Evolutionary conservation across 2,888 invertebrate genomes (phyloP), one percentile per base, ranked within the genome.

Genomic region (Xylocampa areola): DNA sequence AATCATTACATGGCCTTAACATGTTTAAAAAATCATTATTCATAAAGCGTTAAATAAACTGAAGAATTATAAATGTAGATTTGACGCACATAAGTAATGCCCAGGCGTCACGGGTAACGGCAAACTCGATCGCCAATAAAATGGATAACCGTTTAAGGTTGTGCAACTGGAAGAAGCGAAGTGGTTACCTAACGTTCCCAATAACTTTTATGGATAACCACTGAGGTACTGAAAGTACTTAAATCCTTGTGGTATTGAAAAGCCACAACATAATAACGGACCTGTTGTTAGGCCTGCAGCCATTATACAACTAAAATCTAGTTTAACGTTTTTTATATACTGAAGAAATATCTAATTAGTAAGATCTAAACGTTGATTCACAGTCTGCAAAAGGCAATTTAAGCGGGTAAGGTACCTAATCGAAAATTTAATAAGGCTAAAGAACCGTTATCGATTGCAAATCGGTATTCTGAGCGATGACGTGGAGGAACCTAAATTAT

Each of bases 351-450:
- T 53, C 57, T 72, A 64, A 75, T 75, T 72, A 68, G 44, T 64
- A 50, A 54, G 55, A 65, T 72, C 40, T 48, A 37, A 57, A 45
- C 37, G 59, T 67, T 68, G 62, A 68, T 49, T 68, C 61, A 76
- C 49, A 47, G 45, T 47, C 55, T 50, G 50, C 64, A 64, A 79
- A 81, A 77, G 76, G 64, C 72, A 75, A 73, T 81, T 81, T 73
- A 81, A 82, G 85, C 86, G 80, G 87, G 84, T 77, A 77, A 72
- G 68, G 62, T 72, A 76, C 77, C 75, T 80, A 85, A 82, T 81
- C 68, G 74, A 80, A 86, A 85, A 82, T 78, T 79, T 73, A 85
- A 85, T 84, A 87, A 76, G 88, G 84, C 76, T 71, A 65, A 50
- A 71, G 76, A 71, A 64, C 89, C 87, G 87, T 89, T 87, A 88